Evolutionary conservation across 2,888 invertebrate species (phyloP), one percentile per base, ranked within the genome.

Genomic region (Homarus gammarus): DNA sequence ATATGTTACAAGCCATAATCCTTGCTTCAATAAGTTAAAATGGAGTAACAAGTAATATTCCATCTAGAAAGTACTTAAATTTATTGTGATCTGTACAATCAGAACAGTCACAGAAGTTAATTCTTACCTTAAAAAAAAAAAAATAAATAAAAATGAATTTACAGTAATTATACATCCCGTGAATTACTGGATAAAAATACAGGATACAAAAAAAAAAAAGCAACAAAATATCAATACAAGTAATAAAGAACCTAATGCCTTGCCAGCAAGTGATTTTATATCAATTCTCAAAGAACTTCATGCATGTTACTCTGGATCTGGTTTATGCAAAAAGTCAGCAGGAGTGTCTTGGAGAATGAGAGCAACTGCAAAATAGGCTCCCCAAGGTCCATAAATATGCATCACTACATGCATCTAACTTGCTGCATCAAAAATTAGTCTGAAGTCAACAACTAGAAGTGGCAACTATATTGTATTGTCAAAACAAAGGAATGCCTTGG

Each of bases 71-170:
- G 51, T 88, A 83, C 88, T 88, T 88, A 88, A 88, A 49, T 83
- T 88, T 88, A 88, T 88, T 88, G 88, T 88, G 88, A 88, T 88
- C 88, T 88, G 87, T 82, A 88, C 87, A 88, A 64, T 88, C 75
- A 68, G 77, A 68, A 88, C 88, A 88, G 82, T 83, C 88, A 83
- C 88, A 64, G 68, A 83, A 83, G 83, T 83, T 83, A 78, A 33
- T 64, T 64, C 51, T 64, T 88, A 83, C n/a, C 44, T 82, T 88
- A 83, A 75, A 83, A 87, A 68, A 33, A 36, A 49, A n/a, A n/a
- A n/a, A n/a, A n/a, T n/a, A n/a, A n/a, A n/a, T n/a, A n/a, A n/a
- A n/a, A n/a, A n/a, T n/a, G n/a, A n/a, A n/a, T n/a, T n/a, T n/a
- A n/a, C n/a, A n/a, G n/a, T n/a, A n/a, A n/a, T n/a, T 36, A 36